Percentiles rank a stretch among this genome's conserved stretches.
phyloP scores from a whole-genome alignment of 2,797 vertebrate genomes.

The Myotis pilosus region DNA sequence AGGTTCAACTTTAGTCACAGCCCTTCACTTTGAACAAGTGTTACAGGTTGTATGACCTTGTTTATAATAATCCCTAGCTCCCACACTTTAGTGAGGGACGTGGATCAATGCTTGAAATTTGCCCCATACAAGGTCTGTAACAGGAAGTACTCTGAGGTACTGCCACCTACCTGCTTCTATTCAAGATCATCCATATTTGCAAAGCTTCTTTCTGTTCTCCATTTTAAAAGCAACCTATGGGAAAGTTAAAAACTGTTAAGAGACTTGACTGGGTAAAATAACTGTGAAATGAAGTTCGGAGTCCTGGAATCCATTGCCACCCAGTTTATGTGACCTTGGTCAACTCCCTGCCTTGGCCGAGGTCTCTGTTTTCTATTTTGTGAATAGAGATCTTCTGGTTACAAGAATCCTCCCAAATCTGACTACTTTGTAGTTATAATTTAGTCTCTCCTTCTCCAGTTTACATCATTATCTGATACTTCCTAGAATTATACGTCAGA shows the following conservation, averaged over 20 bases:
- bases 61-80: not conserved
- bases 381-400: not conserved
- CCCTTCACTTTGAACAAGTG: not conserved
- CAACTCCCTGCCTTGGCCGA: not conserved
- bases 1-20: not conserved
- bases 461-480: not conserved
- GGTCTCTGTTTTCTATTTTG: not conserved
- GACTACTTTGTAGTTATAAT: not conserved
- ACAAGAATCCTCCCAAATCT: not conserved
- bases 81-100: fast-evolving
- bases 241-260: not conserved
- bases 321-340: not conserved
- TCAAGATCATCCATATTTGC: not conserved
- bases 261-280: not conserved
- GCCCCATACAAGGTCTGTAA: fast-evolving
- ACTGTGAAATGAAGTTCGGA: not conserved
- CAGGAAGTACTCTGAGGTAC: not conserved
- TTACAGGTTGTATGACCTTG: not conserved
- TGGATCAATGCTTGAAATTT: not conserved
- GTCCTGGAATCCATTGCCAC: not conserved
- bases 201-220: not conserved
- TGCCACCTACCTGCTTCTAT: not conserved
- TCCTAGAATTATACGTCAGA: not conserved
- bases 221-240: not conserved
- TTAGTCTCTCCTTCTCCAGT: not conserved